Percentiles rank a stretch among this genome's conserved stretches.
Conservation (phyloP, 2,888 invertebrate species). For the Leucoptera coffeella region DNA sequence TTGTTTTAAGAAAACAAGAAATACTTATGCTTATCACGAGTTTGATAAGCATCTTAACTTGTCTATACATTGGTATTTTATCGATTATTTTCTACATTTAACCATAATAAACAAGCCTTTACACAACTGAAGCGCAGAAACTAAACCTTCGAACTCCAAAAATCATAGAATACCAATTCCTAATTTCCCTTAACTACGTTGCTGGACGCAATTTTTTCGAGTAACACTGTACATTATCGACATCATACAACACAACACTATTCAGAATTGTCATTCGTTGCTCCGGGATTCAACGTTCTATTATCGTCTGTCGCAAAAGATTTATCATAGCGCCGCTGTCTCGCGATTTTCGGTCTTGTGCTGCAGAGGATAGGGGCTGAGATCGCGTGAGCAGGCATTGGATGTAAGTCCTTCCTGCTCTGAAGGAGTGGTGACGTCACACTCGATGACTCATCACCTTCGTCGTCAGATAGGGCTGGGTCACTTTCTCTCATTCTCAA, state of each 20-base stretch:
- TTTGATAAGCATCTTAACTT: no score
- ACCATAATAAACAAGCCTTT: constrained; percentile 17
- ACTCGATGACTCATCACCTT: constrained; percentile 56
- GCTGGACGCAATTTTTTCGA: constrained; percentile 11
- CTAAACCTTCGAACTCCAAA: constrained; percentile 22
- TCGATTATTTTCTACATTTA: constrained; percentile 17
- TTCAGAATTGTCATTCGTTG: constrained; percentile 41
- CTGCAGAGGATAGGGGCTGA: constrained; percentile 40
- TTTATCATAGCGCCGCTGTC: constrained; percentile 38
- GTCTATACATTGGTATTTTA: no score
- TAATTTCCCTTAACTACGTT: constrained; percentile 41
- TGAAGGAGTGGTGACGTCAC: constrained; percentile 59
- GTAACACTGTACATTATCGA: constrained; percentile 5
- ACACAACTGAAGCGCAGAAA: constrained; percentile 12
- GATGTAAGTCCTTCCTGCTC: constrained; percentile 26
- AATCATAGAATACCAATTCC: constrained; percentile 34
- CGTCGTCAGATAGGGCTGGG: constrained; percentile 54
- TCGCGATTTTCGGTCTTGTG: constrained; percentile 35
- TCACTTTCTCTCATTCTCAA: constrained; percentile 59
- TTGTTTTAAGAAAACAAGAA: no score
- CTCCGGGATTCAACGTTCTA: constrained; percentile 29
- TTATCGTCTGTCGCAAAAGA: constrained; percentile 37
- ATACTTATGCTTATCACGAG: no score
- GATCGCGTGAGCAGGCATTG: constrained; percentile 29
- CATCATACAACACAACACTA: constrained; percentile 11